Evolutionary conservation across 2,797 vertebrate genomes (phyloP).

Genomic region (Xiphorhynchus erythropygius): DNA sequence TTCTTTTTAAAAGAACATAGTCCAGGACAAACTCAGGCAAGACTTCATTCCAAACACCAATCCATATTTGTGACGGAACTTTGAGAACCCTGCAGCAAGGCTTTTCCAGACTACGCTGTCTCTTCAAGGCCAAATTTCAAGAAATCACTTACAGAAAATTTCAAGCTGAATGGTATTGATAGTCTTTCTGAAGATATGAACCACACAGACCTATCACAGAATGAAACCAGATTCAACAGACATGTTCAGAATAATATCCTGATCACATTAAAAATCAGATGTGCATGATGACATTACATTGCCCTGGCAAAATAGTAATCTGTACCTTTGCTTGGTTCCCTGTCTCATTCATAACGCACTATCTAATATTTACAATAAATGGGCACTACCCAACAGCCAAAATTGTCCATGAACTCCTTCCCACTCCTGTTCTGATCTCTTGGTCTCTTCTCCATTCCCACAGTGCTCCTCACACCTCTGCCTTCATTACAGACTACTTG

Average conservation of each 20-base stretch:
- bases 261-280: neutral
- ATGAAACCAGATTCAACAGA: neutral
- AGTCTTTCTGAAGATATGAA: neutral
- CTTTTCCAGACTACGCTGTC: neutral
- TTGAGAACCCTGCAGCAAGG: neutral
- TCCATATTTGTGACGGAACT: neutral
- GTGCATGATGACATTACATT: fast-evolving
- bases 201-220: neutral
- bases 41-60: neutral
- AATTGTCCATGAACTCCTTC: neutral
- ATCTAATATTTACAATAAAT: neutral
- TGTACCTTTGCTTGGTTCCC: neutral
- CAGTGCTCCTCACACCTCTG: neutral
- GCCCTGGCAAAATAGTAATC: neutral
- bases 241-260: neutral
- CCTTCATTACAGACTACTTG: neutral
- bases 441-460: neutral
- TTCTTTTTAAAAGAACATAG: neutral
- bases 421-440: neutral
- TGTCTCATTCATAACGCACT: neutral
- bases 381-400: neutral
- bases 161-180: neutral
- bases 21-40: neutral
- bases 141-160: neutral
- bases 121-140: neutral